Conservation (phyloP, 2,797 vertebrate genomes). For the Calcarius lapponicus region DNA sequence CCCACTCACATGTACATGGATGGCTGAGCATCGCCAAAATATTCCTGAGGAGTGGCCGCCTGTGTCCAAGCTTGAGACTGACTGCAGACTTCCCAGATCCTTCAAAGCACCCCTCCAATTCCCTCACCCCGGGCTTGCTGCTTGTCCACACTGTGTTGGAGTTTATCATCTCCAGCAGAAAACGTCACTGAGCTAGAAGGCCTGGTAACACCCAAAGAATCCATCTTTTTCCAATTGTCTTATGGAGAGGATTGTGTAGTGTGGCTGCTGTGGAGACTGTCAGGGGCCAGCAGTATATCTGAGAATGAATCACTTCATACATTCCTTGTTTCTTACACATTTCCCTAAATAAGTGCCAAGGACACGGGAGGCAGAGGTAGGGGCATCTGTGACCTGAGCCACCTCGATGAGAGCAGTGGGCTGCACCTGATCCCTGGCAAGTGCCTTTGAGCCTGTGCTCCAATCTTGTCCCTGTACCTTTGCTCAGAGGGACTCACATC, state of each 20-base stretch:
- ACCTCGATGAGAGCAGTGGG: fast-evolving
- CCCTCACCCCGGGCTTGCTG: fast-evolving
- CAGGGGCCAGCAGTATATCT: neutral
- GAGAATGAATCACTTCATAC: neutral
- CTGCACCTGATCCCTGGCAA: neutral
- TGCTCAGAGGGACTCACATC: neutral
- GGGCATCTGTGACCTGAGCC: neutral
- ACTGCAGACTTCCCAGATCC: neutral
- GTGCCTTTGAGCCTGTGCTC: neutral
- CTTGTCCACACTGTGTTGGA: neutral
- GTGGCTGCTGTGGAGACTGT: slow-evolving; percentile 32
- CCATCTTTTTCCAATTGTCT: slow-evolving; percentile 2
- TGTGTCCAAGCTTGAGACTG: neutral
- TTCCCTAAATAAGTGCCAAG: neutral
- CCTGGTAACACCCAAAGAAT: neutral
- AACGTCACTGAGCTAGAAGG: neutral
- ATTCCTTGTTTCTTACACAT: slow-evolving; percentile 25
- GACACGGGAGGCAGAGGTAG: neutral
- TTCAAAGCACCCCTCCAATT: neutral
- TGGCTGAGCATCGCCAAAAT: neutral
- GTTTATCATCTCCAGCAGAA: neutral
- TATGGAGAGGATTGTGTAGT: fast-evolving
- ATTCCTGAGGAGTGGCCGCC: neutral
- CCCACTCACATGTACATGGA: fast-evolving
- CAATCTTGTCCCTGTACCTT: neutral